These are phyloP conservation scores for Prionailurus bengalensis DNA, from an alignment of 2,113 vertebrate genomes.

Conservation along the genomic window DNA sequence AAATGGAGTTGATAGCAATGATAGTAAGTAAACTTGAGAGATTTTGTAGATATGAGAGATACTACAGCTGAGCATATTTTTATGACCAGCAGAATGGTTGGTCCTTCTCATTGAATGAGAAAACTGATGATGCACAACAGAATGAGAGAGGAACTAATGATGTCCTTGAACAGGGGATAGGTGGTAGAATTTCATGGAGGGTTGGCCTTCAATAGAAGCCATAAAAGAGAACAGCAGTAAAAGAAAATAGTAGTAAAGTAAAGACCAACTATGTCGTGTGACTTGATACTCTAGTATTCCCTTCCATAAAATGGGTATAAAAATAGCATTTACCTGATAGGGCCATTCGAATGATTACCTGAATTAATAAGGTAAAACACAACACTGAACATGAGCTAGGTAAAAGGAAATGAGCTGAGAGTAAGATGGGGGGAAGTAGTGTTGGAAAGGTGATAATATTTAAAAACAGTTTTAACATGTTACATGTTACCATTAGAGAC, in stretches of 20 bases:
- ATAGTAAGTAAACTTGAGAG: not conserved
- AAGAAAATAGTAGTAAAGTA: not conserved
- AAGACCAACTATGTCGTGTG: not conserved
- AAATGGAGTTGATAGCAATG: not conserved
- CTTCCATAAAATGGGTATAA: not conserved
- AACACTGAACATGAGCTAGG: not conserved
- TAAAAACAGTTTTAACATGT: not conserved
- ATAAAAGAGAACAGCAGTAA: not conserved
- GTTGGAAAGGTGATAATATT: not conserved
- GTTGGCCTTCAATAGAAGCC: not conserved
- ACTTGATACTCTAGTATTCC: fast-evolving
- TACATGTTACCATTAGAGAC: not conserved
- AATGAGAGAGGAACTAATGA: not conserved
- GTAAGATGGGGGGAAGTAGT: not conserved
- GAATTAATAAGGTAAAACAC: not conserved
- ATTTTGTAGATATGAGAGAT: not conserved
- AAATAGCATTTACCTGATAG: not conserved
- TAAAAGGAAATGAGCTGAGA: not conserved
- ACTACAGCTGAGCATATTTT: not conserved
- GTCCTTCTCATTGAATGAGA: not conserved
- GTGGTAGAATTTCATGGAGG: not conserved
- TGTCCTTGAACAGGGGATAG: not conserved
- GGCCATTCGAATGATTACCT: not conserved
- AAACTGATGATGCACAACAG: not conserved
- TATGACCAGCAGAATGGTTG: not conserved